phyloP scores from a whole-genome alignment of 2,888 invertebrate genomes.

The Phanerotoma sp. region DNA sequence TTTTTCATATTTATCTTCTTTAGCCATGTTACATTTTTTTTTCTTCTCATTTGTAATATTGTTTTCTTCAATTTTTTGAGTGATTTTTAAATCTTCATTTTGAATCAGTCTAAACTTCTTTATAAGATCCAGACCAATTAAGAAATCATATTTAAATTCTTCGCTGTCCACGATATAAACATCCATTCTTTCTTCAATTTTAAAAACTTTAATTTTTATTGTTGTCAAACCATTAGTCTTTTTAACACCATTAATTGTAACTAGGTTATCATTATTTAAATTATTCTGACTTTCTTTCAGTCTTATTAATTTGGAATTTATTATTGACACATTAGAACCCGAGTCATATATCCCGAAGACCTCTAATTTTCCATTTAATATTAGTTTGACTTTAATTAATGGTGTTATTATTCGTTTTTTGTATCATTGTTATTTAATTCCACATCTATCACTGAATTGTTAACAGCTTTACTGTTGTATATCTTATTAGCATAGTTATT shows the following conservation, averaged over 20 bases:
- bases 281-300: slow-evolving; percentile 20
- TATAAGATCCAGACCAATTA: slow-evolving; percentile 40
- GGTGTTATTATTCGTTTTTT: slow-evolving; percentile 35
- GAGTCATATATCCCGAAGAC: slow-evolving; percentile 31
- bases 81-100: slow-evolving; percentile 36
- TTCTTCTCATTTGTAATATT: background rate
- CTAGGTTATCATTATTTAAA: slow-evolving; percentile 20
- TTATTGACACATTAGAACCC: slow-evolving; percentile 34
- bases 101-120: slow-evolving; percentile 37
- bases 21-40: background rate
- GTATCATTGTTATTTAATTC: slow-evolving; percentile 24
- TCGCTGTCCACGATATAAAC: slow-evolving; percentile 35
- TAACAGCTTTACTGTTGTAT: slow-evolving; percentile 24
- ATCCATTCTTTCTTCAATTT: slow-evolving; percentile 31
- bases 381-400: slow-evolving; percentile 34
- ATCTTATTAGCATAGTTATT: slow-evolving; percentile 22
- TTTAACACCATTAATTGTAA: slow-evolving; percentile 36
- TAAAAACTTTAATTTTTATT: slow-evolving; percentile 33
- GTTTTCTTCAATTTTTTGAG: background rate
- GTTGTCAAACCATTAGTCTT: slow-evolving; percentile 32
- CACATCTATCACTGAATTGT: slow-evolving; percentile 30
- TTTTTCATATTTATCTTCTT: background rate
- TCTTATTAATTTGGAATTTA: slow-evolving; percentile 34
- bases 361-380: slow-evolving; percentile 27
- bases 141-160: slow-evolving; percentile 38